Evolutionary conservation across 2,797 vertebrate species (phyloP).

Genomic region (Chelonia mydas): DNA sequence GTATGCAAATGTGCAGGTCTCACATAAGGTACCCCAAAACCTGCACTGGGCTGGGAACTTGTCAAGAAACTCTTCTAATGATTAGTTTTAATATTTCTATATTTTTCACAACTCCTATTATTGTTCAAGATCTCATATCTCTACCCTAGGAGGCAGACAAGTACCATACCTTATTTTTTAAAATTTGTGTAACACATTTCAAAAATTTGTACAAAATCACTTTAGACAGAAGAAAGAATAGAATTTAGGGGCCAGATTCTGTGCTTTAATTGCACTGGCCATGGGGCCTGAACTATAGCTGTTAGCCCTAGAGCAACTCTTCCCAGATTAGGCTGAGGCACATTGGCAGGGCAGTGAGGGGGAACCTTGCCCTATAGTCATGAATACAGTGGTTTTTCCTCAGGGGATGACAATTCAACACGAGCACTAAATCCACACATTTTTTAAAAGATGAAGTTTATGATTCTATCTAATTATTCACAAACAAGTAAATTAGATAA

Average conservation of each 20-base stretch:
- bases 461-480: neutral
- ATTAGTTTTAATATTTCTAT: neutral
- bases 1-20: neutral
- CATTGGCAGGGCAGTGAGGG: neutral
- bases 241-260: neutral
- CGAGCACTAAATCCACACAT: neutral
- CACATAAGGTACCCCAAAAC: neutral
- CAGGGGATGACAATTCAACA: neutral
- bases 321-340: neutral
- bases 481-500: neutral
- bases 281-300: neutral
- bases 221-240: neutral
- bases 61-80: neutral
- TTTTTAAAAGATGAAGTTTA: neutral
- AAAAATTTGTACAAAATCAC: neutral
- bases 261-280: neutral
- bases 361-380: neutral
- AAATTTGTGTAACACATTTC: too few relatives aligned
- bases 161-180: too few relatives aligned
- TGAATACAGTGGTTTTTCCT: too few relatives aligned
- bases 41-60: neutral
- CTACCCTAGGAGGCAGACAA: neutral
- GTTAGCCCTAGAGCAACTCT: neutral
- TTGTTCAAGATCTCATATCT: neutral
- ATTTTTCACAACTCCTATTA: neutral